Percentiles rank a stretch among this genome's conserved stretches.
These are phyloP conservation scores for Rhagium mordax DNA, from an alignment of 2,888 invertebrate genomes.

Conservation along the genomic window DNA sequence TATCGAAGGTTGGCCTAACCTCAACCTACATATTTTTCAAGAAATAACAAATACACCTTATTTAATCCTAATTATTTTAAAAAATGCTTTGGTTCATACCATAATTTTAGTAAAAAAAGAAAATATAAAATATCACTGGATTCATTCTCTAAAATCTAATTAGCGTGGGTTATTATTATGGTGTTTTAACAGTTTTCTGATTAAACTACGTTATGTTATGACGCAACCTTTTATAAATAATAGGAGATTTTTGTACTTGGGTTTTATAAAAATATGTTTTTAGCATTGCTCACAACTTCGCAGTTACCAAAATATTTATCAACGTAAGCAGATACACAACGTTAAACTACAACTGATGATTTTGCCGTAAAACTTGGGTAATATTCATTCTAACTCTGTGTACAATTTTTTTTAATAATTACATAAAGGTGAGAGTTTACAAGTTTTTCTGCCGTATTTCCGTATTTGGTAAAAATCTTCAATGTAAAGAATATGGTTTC, in stretches of 20 bases:
- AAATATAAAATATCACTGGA: slow-evolving; percentile 34
- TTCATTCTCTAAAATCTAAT: slow-evolving; percentile 7
- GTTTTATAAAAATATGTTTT: not conserved
- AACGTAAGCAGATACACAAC: not conserved
- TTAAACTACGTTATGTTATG: not conserved
- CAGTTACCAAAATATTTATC: not conserved
- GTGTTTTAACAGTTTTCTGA: slow-evolving; percentile 27
- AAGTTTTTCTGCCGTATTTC: not conserved
- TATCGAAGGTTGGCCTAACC: not conserved
- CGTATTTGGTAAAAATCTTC: not conserved
- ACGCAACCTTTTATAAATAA: not conserved
- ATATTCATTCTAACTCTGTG: too few relatives aligned
- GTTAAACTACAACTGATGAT: too few relatives aligned
- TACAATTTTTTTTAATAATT: too few relatives aligned
- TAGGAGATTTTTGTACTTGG: not conserved
- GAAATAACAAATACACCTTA: slow-evolving; percentile 3
- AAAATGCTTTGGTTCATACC: slow-evolving; percentile 35
- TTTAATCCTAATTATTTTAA: slow-evolving; percentile 20
- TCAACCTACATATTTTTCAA: slow-evolving; percentile 22
- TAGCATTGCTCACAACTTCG: not conserved
- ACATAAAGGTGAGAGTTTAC: too few relatives aligned
- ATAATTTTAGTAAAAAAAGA: slow-evolving; percentile 25
- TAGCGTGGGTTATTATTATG: not conserved
- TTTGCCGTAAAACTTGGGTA: too few relatives aligned
- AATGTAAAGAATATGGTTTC: not conserved